Evolutionary conservation across 30 jellyfish, hydroid and myxozoan species (phyloP), one percentile per base, ranked within the genome.

Genomic region (Aurelia aurita): DNA sequence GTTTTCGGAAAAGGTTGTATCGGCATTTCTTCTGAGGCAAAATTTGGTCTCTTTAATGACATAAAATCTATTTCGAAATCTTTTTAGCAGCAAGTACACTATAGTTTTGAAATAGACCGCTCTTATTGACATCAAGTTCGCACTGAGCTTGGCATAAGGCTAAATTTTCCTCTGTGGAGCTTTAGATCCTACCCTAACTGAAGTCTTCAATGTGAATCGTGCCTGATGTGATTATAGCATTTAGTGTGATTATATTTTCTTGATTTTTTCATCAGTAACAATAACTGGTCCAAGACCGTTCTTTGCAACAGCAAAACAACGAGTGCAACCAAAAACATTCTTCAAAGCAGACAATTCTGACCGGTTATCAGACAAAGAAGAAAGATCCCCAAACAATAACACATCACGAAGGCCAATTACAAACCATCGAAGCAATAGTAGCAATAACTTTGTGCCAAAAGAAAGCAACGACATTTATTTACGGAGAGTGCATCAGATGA

Each of bases 331-430:
- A n/a, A 83, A 83, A 60, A 83, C 83, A 20, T 83, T 83, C 62
- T 75, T 69, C 74, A 83, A 83, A 83, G 93, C 93, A 45, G 93
- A 83, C 66, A 83, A 71, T 51, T 79, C 79, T 22, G 92, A 83
- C 9, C 61, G 93, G 62, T 86, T 83, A 16, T 53, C 86, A 21
- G 93, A 83, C 13, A 83, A 83, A 35, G 93, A 83, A 5, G 93
- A 83, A 16, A 76, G 87, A n/a, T 47, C 86, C 3, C 54, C 75
- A 31, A 63, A 75, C 27, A 70, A 25, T 61, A 27, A 47, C 55
- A 53, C 71, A n/a, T 68, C 74, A 21, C 80, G 91, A 45, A 69
- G 93, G 47, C 74, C 93, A 3, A 10, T 85, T 0, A 73, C 44
- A 19, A 70, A 44, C 21, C 47, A 83, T 69, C 44, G 87, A 39